Evolutionary conservation across 2,113 vertebrate species (phyloP).

Genomic region (Periophthalmodon schlosseri): DNA sequence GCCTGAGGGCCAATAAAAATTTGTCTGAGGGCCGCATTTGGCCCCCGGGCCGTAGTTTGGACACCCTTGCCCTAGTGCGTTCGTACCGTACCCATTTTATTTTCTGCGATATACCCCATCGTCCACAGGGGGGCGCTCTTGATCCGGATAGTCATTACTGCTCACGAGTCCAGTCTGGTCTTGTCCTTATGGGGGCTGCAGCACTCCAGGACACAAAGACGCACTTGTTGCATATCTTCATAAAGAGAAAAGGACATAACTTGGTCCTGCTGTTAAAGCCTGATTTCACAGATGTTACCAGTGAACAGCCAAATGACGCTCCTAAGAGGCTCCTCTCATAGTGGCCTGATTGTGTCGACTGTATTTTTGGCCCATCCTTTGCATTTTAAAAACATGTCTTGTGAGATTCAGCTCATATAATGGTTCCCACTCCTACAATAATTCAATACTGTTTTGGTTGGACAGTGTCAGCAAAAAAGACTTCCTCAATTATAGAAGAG

Average conservation of each 20-base stretch:
- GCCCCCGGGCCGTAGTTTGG: too few relatives aligned
- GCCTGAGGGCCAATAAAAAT: too few relatives aligned
- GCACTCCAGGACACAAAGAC: slow-evolving; percentile 32
- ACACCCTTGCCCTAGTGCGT: too few relatives aligned
- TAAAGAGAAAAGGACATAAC: slow-evolving; percentile 19
- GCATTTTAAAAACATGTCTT: slow-evolving; percentile 67
- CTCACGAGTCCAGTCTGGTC: not conserved
- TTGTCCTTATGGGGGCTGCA: not conserved
- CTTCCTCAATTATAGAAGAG: not conserved
- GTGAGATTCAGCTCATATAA: slow-evolving; percentile 60
- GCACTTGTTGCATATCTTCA: slow-evolving; percentile 39
- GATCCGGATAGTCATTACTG: not conserved
- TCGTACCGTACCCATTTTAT: too few relatives aligned
- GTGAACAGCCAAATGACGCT: slow-evolving; percentile 45
- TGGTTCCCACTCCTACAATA: slow-evolving; percentile 20
- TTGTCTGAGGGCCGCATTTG: too few relatives aligned
- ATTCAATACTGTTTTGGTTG: slow-evolving; percentile 4
- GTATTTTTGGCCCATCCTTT: slow-evolving; percentile 47
- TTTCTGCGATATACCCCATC: not conserved
- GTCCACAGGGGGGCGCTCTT: slow-evolving; percentile 47
- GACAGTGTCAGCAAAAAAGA: not conserved
- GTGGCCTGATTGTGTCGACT: slow-evolving; percentile 68
- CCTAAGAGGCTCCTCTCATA: slow-evolving; percentile 59
- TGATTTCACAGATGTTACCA: slow-evolving; percentile 68
- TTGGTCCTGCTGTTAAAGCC: slow-evolving; percentile 56